phyloP scores from a whole-genome alignment of 1,140 invertebrate genomes.

The Solenopsis fugax region DNA sequence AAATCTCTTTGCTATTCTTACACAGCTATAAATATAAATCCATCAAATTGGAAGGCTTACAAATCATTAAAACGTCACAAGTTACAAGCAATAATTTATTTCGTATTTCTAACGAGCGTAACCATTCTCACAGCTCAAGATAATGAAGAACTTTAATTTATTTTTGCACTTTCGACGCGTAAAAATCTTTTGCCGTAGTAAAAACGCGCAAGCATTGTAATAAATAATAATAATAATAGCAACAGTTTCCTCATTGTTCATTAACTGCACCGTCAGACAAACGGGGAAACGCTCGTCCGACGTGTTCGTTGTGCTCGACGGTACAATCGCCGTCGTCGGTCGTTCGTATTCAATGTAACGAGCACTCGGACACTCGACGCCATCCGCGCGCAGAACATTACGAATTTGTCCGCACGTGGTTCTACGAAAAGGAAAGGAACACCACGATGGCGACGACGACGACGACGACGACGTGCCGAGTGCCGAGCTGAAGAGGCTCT shows the following conservation, averaged over 20 bases:
- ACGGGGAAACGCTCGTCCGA: slow-evolving; percentile 19
- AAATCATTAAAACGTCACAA: not conserved
- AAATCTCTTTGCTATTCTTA: too few species aligned
- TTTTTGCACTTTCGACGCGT: not conserved
- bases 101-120: not conserved
- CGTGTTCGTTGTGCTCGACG: slow-evolving; percentile 3
- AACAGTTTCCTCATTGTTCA: slow-evolving; percentile 11
- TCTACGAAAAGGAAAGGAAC: slow-evolving; percentile 70
- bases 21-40: not conserved
- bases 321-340: slow-evolving; percentile 27
- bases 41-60: slow-evolving; percentile 5
- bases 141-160: not conserved
- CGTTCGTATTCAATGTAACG: slow-evolving; percentile 52
- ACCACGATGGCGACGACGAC: not conserved
- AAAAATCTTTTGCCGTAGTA: not conserved
- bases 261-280: not conserved
- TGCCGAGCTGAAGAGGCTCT: slow-evolving; percentile 40
- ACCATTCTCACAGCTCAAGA: not conserved
- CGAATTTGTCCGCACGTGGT: slow-evolving; percentile 74
- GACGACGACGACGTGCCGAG: slow-evolving; percentile 6
- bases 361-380: slow-evolving; percentile 31
- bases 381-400: slow-evolving; percentile 60
- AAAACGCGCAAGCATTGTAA: not conserved
- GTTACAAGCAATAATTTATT: not conserved
- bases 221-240: slow-evolving; percentile 1